Conservation (phyloP, 2,797 vertebrate species). For the Phataginus tetradactyla region DNA sequence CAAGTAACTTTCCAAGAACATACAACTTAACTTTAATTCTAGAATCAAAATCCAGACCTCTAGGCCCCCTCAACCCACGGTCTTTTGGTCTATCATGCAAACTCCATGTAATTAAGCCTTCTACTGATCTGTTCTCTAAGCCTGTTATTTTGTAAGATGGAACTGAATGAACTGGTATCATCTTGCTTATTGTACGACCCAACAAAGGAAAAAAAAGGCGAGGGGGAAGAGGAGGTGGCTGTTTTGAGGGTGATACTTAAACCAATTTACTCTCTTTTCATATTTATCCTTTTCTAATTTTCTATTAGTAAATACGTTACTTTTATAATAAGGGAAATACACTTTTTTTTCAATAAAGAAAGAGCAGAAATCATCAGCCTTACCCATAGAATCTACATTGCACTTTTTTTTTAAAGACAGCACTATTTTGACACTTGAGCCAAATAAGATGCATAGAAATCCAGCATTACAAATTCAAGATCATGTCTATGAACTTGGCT, state of each 20-base stretch:
- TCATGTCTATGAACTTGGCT: conserved; percentile 83
- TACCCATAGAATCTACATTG: conserved; percentile 63
- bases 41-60: not conserved
- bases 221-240: not conserved
- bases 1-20: not conserved
- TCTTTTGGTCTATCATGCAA: not conserved
- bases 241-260: not conserved
- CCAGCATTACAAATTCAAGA: conserved; percentile 81
- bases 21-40: not conserved
- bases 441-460: conserved; percentile 76
- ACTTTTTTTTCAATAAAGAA: conserved; percentile 46
- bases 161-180: not conserved
- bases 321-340: conserved; percentile 24
- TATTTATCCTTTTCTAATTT: conserved; percentile 33
- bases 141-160: not conserved
- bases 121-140: not conserved
- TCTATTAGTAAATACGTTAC: conserved; percentile 26
- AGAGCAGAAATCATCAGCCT: conserved; percentile 65
- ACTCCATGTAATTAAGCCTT: not conserved
- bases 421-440: conserved; percentile 77
- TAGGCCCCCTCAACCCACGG: not conserved
- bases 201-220: not conserved
- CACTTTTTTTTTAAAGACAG: conserved; percentile 75
- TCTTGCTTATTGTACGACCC: not conserved
- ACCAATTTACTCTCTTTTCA: not conserved